A percentile compares a stretch with the other conserved stretches of the same genome.
Conservation (phyloP, 1,140 invertebrate species). For the Papilio helenus region DNA sequence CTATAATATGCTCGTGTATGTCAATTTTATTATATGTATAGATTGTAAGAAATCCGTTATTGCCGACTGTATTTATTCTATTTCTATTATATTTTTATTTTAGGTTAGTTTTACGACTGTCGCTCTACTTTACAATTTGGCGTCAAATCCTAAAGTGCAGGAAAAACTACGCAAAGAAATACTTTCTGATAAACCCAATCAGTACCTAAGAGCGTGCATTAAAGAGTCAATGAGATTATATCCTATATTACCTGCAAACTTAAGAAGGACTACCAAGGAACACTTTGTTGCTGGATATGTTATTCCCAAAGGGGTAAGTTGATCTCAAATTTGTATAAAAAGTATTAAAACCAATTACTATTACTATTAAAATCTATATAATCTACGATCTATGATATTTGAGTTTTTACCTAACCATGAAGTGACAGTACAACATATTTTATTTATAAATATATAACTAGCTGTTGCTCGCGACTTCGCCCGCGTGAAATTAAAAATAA, state of each 20-base stretch:
- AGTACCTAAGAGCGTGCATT: slow-evolving; percentile 86
- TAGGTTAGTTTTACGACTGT: slow-evolving; percentile 60
- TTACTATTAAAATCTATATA: too few relatives aligned
- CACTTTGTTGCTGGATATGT: slow-evolving; percentile 83
- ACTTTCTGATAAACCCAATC: slow-evolving; percentile 47
- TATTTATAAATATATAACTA: too few relatives aligned
- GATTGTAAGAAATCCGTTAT: too few relatives aligned
- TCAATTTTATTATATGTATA: too few relatives aligned
- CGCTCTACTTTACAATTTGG: slow-evolving; percentile 65
- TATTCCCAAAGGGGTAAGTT: slow-evolving; percentile 85
- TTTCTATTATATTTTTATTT: slow-evolving; percentile 34
- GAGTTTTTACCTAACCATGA: too few relatives aligned
- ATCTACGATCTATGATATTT: too few relatives aligned
- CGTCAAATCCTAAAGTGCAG: slow-evolving; percentile 59
- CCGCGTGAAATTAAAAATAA: too few relatives aligned
- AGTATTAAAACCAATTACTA: too few relatives aligned
- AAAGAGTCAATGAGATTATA: slow-evolving; percentile 86
- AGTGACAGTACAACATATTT: too few relatives aligned
- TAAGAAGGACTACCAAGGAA: slow-evolving; percentile 82
- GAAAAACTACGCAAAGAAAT: slow-evolving; percentile 68
- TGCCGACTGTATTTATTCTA: too few relatives aligned
- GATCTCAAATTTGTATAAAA: not conserved
- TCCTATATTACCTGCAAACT: slow-evolving; percentile 81
- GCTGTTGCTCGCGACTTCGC: too few relatives aligned
- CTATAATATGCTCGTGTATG: too few relatives aligned